Evolutionary conservation across 2,797 vertebrate genomes (phyloP), one percentile per base, ranked within the genome.

Genomic region (Ispidina picta): DNA sequence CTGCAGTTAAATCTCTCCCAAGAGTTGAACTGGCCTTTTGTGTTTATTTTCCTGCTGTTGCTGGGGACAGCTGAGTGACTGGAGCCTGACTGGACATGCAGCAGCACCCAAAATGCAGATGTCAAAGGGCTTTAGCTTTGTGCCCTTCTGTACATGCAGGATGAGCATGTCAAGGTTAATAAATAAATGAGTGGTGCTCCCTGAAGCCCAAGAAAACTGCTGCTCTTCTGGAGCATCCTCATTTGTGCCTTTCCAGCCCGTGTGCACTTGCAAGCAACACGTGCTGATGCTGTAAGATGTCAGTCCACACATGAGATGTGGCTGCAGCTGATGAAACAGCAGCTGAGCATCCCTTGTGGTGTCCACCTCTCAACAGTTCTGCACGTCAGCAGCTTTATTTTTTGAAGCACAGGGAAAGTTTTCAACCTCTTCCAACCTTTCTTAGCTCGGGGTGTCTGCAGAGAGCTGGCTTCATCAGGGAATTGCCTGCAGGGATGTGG

Each of bases 251-350:
- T 44, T 78, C 58, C 18, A 58, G 26, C n/a, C 37, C 14, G 3
- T 1, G 8, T 17, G 48, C 39, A 11, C 23, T 84, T 46, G 10
- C 23, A 46, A 12, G 0, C 37, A 39, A 5, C 15, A 22, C 49
- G 26, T 43, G 3, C 21, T 15, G 46, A 43, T 41, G 46, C 59
- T 17, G 4, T 23, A 10, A 46, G 41, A 25, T 23, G 5, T 11
- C 23, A 33, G 5, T 28, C 4, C 8, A 7, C 1, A 0, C 5
- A 23, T n/a, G 21, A 41, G 43, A 12, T 3, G 7, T 25, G 65
- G 44, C 28, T 65, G 9, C 22, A 65, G 28, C 39, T 48, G 9
- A 23, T n/a, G 49, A 56, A 52, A 18, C 6, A 8, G 46, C n/a
- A 2, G 1, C 41, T 35, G 4, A 4, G 18, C 28, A 41, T 65